Conservation (phyloP, 2,113 vertebrate species). For the Bos indicus region DNA sequence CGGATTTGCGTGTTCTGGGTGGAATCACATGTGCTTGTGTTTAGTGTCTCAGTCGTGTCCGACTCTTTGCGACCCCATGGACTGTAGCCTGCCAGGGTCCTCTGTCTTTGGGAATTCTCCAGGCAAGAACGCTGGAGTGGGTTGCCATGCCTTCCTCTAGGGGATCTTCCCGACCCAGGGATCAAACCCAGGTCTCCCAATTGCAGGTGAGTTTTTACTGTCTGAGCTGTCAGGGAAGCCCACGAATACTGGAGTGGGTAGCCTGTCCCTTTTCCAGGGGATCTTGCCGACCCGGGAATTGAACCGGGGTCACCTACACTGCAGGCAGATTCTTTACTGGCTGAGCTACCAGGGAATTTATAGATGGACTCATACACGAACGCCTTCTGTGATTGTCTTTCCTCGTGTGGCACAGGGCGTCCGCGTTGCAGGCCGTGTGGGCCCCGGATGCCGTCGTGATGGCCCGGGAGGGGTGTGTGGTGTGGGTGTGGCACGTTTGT, state of each 20-base stretch:
- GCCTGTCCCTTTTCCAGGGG: neutral
- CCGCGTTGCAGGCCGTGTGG: neutral
- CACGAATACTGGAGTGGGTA: neutral
- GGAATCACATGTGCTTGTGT: neutral
- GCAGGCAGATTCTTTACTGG: neutral
- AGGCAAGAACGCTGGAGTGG: neutral
- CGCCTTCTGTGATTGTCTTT: neutral
- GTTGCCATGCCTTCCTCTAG: neutral
- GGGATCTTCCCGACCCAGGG: neutral
- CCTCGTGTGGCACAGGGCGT: accelerated
- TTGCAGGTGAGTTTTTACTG: neutral
- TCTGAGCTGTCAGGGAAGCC: neutral
- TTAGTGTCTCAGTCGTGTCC: accelerated
- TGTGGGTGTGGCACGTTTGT: neutral
- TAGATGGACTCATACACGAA: accelerated
- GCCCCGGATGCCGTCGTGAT: accelerated
- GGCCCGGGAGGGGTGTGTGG: accelerated
- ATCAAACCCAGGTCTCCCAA: neutral
- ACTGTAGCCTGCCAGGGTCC: neutral
- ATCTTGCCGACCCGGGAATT: neutral
- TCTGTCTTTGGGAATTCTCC: neutral
- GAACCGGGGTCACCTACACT: accelerated
- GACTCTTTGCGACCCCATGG: neutral
- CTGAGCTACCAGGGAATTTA: neutral
- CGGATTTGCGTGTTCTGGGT: neutral